These are phyloP conservation scores for Ascaphus truei DNA, from an alignment of 2,113 vertebrate species.

Conservation along the genomic window DNA sequence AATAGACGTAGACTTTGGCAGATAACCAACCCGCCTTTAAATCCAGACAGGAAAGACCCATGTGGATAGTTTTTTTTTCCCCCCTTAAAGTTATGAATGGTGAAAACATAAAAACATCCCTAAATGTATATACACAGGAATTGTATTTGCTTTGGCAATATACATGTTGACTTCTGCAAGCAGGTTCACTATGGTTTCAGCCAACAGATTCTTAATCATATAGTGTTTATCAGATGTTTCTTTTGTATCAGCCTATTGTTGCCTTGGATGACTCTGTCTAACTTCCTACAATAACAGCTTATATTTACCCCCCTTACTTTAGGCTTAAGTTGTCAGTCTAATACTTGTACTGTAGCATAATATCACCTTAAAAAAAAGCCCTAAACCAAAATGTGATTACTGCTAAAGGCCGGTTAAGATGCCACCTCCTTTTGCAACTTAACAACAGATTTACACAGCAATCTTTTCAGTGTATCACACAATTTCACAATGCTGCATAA, in stretches of 20 bases:
- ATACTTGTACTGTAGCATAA: not conserved
- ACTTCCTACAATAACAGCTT: not conserved
- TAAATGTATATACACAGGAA: slow-evolving; percentile 1
- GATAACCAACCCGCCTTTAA: slow-evolving; percentile 53
- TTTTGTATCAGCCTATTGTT: not conserved
- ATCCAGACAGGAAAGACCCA: slow-evolving; percentile 53
- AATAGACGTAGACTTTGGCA: slow-evolving; percentile 63
- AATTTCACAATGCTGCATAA: not conserved
- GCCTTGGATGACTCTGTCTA: not conserved
- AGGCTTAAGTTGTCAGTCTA: not conserved
- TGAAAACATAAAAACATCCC: slow-evolving; percentile 43
- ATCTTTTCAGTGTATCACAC: too few species aligned
- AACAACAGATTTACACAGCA: not conserved
- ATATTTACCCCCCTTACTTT: not conserved
- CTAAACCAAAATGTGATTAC: not conserved
- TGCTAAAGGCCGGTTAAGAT: not conserved
- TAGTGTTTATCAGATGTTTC: not conserved
- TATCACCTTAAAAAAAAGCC: not conserved
- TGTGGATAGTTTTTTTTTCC: slow-evolving; percentile 44
- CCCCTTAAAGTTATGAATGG: slow-evolving; percentile 43
- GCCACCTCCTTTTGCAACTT: not conserved
- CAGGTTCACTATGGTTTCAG: not conserved
- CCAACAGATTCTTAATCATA: not conserved
- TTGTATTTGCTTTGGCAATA: slow-evolving; percentile 2
- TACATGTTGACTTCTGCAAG: not conserved